Evolutionary conservation across 2,113 vertebrate species (phyloP).

Genomic region (Phasianus colchicus): DNA sequence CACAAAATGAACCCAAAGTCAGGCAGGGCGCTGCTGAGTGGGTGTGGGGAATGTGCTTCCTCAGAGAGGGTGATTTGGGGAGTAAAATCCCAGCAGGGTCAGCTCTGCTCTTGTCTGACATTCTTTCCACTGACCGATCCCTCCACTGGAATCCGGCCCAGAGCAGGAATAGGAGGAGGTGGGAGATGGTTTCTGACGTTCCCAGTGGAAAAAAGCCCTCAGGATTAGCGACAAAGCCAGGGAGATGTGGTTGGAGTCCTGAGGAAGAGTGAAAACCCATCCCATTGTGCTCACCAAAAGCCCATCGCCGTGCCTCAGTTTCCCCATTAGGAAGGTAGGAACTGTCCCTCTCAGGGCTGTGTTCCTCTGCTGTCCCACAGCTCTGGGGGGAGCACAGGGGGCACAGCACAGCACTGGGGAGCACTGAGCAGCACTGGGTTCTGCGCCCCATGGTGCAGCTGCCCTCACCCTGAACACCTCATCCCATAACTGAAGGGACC

Average conservation of each 20-base stretch:
- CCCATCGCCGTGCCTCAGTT: not conserved
- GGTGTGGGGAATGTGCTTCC: not conserved
- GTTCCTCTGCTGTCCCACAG: accelerated
- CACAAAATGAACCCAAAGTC: not conserved
- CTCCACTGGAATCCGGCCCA: conserved; percentile 65
- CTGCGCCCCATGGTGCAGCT: not conserved
- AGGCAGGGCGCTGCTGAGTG: not conserved
- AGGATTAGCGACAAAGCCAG: conserved; percentile 1
- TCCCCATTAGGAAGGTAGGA: not conserved
- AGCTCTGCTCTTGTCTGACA: conserved; percentile 56
- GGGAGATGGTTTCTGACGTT: conserved; percentile 22
- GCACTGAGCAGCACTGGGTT: accelerated
- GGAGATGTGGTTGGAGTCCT: not conserved
- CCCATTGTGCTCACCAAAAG: accelerated
- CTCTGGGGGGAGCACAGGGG: not conserved
- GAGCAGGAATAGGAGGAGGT: conserved; percentile 49
- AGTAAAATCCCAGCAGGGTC: conserved; percentile 51
- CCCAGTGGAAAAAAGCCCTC: not conserved
- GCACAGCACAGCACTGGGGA: accelerated
- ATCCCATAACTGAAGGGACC: conserved; percentile 74
- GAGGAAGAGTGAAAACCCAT: not conserved
- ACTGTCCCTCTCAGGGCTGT: accelerated
- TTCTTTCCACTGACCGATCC: conserved; percentile 79
- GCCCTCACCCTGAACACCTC: not conserved
- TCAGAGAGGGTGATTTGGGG: not conserved